These are phyloP conservation scores for Campoplex capitator DNA, from an alignment of 2,888 invertebrate species.

Conservation along the genomic window DNA sequence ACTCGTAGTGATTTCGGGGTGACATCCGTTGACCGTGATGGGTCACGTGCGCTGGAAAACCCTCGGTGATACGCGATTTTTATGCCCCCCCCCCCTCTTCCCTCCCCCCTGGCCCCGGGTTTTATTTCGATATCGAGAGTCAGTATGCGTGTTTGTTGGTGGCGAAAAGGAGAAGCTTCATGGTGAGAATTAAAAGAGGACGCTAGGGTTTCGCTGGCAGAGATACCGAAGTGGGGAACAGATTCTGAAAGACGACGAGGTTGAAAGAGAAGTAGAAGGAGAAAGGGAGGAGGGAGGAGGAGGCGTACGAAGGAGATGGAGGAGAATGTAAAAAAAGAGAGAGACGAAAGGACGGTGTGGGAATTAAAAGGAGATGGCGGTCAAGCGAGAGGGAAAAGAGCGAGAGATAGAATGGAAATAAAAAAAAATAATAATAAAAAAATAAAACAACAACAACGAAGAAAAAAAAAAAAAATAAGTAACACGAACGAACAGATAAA, in stretches of 20 bases:
- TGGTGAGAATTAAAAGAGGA: slow-evolving; percentile 55
- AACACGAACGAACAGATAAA: slow-evolving; percentile 33
- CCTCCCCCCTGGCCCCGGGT: slow-evolving; percentile 1
- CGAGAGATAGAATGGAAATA: slow-evolving; percentile 15
- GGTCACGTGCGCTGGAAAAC: not conserved
- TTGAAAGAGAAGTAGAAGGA: slow-evolving; percentile 63
- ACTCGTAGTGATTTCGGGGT: not conserved
- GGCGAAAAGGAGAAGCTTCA: slow-evolving; percentile 35
- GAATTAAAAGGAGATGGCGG: slow-evolving; percentile 69
- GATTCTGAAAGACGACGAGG: slow-evolving; percentile 29
- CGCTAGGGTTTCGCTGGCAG: slow-evolving; percentile 3
- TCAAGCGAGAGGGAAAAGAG: slow-evolving; percentile 45
- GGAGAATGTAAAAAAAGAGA: slow-evolving; percentile 55
- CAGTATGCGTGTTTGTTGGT: slow-evolving; percentile 1
- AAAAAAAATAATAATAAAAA: not conserved
- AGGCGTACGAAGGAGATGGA: slow-evolving; percentile 49
- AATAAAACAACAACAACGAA: not conserved
- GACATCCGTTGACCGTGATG: not conserved
- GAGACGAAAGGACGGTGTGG: slow-evolving; percentile 74
- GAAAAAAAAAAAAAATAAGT: slow-evolving; percentile 27
- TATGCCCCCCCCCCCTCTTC: not conserved
- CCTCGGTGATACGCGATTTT: slow-evolving; percentile 32
- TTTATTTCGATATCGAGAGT: not conserved
- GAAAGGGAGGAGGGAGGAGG: not conserved
- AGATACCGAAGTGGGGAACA: slow-evolving; percentile 14